Evolutionary conservation across 2,888 invertebrate genomes (phyloP), one percentile per base, ranked within the genome.

Genomic region (Drosophila paramelanica): DNA sequence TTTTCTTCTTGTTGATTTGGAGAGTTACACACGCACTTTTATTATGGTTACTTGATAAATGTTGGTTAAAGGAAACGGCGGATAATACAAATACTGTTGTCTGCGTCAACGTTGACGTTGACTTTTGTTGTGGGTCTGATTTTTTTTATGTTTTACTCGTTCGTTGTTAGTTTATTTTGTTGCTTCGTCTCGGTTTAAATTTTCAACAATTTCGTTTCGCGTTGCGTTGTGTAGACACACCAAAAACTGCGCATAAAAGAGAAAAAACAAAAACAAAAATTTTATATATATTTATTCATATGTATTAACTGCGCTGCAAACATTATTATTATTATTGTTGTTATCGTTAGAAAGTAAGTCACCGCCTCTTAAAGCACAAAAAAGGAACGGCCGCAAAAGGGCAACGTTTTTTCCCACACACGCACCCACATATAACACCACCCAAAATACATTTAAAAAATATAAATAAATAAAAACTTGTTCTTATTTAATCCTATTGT

Each of bases 71-170:
- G 10, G 31, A 47, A 66, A 42, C 59, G 58, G 41, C 33, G 70
- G 49, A 58, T 51, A 78, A 78, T 72, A 51, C 67, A 59, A 75
- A 75, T 75, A 75, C 78, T 75, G 75, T 73, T 58, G 36, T 42
- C 43, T 66, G 49, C 66, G 73, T 77, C 74, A 78, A 68, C 58
- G 58, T 67, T 62, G 39, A 59, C 73, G 74, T 77, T 64, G 68
- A 73, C 56, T 78, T 68, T 59, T 69, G 31, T 49, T 76, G 43
- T 57, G 25, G 58, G 50, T 8, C 33, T 55, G 33, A 23, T 53
- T 72, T 64, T 49, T 14, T 52, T 51, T 50, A 58, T 39, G 43
- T 60, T 55, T 50, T 58, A 33, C 41, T 60, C 50, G 78, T 55
- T 73, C 60, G 60, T 56, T 67, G 52, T 52, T 59, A 41, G 42